Conservation (phyloP, 2,113 vertebrate genomes). For the Copsychus sechellarum region DNA sequence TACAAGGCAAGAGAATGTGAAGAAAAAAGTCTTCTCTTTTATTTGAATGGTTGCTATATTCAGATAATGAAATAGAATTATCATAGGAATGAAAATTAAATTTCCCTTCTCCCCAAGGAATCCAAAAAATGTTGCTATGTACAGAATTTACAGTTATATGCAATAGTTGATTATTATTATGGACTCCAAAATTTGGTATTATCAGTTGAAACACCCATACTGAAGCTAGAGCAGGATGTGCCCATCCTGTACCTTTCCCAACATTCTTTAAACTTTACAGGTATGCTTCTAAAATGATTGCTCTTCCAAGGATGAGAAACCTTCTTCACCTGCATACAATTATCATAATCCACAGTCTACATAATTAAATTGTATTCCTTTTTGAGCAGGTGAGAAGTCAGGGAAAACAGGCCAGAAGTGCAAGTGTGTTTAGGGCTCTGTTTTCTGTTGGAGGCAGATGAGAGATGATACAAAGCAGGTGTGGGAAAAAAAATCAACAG, state of each 20-base stretch:
- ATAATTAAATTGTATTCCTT: background rate
- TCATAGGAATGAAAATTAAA: background rate
- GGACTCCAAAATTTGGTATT: background rate
- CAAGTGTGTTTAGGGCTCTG: background rate
- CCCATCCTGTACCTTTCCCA: background rate
- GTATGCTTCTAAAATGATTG: background rate
- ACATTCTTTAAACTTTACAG: background rate
- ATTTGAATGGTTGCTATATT: background rate
- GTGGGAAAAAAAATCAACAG: background rate
- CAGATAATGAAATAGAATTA: background rate
- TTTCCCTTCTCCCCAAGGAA: conserved; percentile 18
- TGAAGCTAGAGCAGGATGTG: background rate
- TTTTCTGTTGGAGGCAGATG: background rate
- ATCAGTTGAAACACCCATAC: background rate
- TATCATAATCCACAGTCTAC: background rate
- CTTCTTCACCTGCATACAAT: background rate
- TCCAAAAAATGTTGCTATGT: conserved; percentile 15
- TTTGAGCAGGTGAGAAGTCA: background rate
- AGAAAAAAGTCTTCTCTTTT: conserved; percentile 3
- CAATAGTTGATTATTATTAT: background rate
- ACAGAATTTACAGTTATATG: conserved; percentile 59
- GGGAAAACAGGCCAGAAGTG: background rate
- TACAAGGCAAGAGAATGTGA: background rate
- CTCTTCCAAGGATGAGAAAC: background rate
- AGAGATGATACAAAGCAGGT: background rate